Conservation (phyloP, 2,797 vertebrate genomes). For the Coccyzus lansbergi region DNA sequence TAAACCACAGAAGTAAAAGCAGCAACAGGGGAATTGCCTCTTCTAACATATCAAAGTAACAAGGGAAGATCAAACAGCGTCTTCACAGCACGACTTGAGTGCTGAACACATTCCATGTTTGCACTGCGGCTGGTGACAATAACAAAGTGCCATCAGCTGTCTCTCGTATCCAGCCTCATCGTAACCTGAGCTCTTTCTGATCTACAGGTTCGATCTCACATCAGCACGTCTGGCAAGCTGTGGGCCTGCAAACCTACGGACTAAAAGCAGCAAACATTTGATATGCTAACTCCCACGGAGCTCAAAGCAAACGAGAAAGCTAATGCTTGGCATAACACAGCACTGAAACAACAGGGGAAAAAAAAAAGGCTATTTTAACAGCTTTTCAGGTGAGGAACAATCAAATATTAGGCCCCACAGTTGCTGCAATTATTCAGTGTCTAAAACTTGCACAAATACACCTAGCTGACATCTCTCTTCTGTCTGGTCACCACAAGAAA, state of each 20-base stretch:
- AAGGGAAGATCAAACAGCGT: not conserved
- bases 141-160: not conserved
- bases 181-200: not conserved
- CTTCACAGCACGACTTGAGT: not conserved
- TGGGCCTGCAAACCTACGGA: not conserved
- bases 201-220: not conserved
- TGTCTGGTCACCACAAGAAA: not conserved
- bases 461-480: not conserved
- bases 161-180: not conserved
- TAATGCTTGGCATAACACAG: not conserved
- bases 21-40: not conserved
- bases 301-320: not conserved
- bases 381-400: not conserved
- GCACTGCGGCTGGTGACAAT: not conserved
- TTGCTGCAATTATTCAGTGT: not conserved
- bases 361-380: not conserved
- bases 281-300: not conserved
- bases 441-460: not conserved
- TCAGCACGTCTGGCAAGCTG: not conserved
- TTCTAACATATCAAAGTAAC: not conserved
- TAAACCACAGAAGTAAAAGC: not conserved
- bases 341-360: not conserved
- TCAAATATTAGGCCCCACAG: not conserved
- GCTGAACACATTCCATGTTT: not conserved
- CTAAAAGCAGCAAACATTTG: not conserved